These are phyloP conservation scores for Blera fallax DNA, from an alignment of 2,888 invertebrate genomes.

Conservation along the genomic window DNA sequence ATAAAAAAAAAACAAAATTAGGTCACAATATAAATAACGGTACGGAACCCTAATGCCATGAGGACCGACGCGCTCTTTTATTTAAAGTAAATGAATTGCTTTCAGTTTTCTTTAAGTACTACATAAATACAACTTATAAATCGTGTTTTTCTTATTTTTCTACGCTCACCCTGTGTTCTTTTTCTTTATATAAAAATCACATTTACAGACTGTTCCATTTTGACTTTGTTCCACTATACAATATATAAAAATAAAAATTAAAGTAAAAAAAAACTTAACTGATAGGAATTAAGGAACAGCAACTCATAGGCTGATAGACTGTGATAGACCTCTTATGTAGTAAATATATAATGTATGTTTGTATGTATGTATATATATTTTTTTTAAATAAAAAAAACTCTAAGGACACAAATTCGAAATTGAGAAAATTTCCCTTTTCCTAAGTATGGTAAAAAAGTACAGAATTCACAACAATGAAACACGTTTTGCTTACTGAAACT, in stretches of 20 bases:
- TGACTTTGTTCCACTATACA: too few relatives aligned
- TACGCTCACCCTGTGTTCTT: too few relatives aligned
- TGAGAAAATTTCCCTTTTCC: slow-evolving; percentile 19
- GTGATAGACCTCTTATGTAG: slow-evolving; percentile 26
- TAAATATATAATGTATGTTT: slow-evolving; percentile 3
- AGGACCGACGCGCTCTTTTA: too few relatives aligned
- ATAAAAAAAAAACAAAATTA: too few relatives aligned
- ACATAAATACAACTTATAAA: too few relatives aligned
- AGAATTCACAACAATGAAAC: slow-evolving; percentile 71
- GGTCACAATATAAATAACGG: too few relatives aligned
- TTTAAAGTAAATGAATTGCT: too few relatives aligned
- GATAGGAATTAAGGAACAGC: slow-evolving; percentile 43
- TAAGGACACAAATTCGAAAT: slow-evolving; percentile 65
- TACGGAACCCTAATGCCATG: too few relatives aligned
- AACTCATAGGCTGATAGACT: slow-evolving; percentile 38
- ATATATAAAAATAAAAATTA: too few relatives aligned
- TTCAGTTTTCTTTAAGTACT: too few relatives aligned
- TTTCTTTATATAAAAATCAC: not conserved
- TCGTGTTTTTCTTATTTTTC: too few relatives aligned
- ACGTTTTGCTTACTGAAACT: slow-evolving; percentile 65
- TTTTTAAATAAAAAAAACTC: not conserved
- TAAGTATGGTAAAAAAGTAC: slow-evolving; percentile 55
- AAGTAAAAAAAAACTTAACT: slow-evolving; percentile 12
- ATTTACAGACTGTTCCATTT: too few relatives aligned
- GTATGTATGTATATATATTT: not conserved